phyloP scores from a whole-genome alignment of 2,113 vertebrate species.

The Kobus ellipsiprymnus region DNA sequence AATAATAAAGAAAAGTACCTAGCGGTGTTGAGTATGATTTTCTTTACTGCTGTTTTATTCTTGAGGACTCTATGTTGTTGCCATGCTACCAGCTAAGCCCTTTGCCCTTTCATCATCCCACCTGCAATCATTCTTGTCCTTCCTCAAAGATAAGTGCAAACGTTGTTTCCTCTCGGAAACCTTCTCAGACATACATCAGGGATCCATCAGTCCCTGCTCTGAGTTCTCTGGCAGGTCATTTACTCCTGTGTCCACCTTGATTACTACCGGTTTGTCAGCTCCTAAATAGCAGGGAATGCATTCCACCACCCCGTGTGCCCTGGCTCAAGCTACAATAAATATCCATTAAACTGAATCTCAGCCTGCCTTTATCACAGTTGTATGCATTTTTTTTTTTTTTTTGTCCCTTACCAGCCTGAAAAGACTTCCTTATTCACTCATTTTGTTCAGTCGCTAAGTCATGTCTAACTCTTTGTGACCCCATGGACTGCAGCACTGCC shows the following conservation, averaged over 20 bases:
- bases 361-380: not conserved
- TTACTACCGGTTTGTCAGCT: not conserved
- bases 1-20: not conserved
- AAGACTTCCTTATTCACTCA: not conserved
- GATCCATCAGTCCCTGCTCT: not conserved
- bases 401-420: not conserved
- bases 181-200: not conserved
- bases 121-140: not conserved
- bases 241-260: not conserved
- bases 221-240: not conserved
- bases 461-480: not conserved
- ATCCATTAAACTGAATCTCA: not conserved
- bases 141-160: not conserved
- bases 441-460: not conserved
- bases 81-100: not conserved
- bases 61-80: not conserved
- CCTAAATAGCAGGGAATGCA: not conserved
- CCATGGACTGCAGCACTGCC: not conserved
- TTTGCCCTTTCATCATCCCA: not conserved
- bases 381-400: not conserved
- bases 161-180: not conserved
- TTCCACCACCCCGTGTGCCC: too few relatives aligned
- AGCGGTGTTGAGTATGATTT: not conserved
- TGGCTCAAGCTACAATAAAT: not conserved
- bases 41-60: not conserved